Evolutionary conservation across 1,140 invertebrate genomes (phyloP), one percentile per base, ranked within the genome.

Genomic region (Drosophila pachea): DNA sequence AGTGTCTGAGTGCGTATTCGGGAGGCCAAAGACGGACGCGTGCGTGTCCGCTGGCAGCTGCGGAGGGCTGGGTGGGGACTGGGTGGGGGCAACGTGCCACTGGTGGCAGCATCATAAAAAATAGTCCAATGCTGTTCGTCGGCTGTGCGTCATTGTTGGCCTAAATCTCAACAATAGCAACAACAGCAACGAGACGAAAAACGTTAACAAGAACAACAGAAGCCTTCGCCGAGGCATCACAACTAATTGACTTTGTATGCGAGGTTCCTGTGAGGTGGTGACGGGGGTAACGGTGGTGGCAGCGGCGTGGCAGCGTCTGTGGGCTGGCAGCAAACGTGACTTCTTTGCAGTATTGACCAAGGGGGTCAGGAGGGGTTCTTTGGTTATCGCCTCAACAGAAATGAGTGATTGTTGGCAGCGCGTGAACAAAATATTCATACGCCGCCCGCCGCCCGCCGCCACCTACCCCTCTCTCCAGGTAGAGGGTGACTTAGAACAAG

Each of bases 351-450:
- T 66, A 38, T 29, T 6, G 4, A 16, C 4, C 29, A 31, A 31
- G 43, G 33, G 29, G 5, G 4, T n/a, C 52, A 42, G 52, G 49
- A 5, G 9, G 33, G 53, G 45, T 22, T 22, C 22, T 3, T 22
- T 1, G 22, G 45, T 54, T 61, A 49, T 67, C 65, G 67, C 61
- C 61, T 47, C 47, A 60, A 42, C 72, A 67, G 22, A 82, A 83
- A 82, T 83, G 79, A 83, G 64, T 83, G 79, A 83, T 83, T 83
- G 79, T 73, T 78, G 78, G 72, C 79, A 78, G 79, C 79, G 79
- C 78, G 78, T 82, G 78, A 82, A 78, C 68, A 65, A 83, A 83
- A 83, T 83, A 84, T 82, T 82, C 79, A 83, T 75, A 83, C 75
- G 78, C 68, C 36, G 73, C 58, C 36, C 43, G 48, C 55, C 0